Base-by-base conservation (phyloP, 1,140 invertebrate genomes). In the Panonychus citri region DNA sequence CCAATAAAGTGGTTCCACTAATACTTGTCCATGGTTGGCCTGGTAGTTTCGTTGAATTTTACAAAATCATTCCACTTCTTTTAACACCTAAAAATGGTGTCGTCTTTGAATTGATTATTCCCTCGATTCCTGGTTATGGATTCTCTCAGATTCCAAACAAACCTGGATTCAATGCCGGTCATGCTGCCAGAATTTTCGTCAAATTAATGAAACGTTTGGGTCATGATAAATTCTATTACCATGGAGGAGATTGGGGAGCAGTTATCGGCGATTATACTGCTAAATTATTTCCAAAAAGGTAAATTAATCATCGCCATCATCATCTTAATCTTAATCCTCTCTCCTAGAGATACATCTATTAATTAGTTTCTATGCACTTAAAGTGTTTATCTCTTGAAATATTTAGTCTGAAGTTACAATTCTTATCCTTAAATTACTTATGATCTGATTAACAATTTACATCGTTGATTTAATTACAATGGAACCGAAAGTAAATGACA, bases 151-250 rank as follows among this genome's bases (percentile, higher is more conserved):
- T 76, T 59, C 74, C 73, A 0, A 69, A 81, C 40, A 65, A 66
- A 54, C 60, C 58, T 59, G 69, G 70, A 0, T 64, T 74, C 21
- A 59, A 76, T 26, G 64, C 73, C 1, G 62, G 74, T 13, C 70
- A 85, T 68, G 75, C 81, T 1, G 77, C 77, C 0, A 72, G 82
- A 1, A 70, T 91, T 19, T 77, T 91, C 63, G 77, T 79, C 37
- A 85, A 82, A 65, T 69, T 94, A 15, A 91, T 93, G 88, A 63
- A 73, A 2, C 73, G 82, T 49, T 70, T 93, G 1, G 82, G 83
- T 0, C 76, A 77, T 64, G 64, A 80, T 1, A 78, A 79, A 64
- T 94, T 78, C 66, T 80, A 85, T 55, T 68, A 81, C 0, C 87
- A 91, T 68, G 85, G 85, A 5, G 85, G 85, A 13, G 87, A 93